Evolutionary conservation across 2,888 invertebrate species (phyloP), one percentile per base, ranked within the genome.

Genomic region (Idaea straminata): DNA sequence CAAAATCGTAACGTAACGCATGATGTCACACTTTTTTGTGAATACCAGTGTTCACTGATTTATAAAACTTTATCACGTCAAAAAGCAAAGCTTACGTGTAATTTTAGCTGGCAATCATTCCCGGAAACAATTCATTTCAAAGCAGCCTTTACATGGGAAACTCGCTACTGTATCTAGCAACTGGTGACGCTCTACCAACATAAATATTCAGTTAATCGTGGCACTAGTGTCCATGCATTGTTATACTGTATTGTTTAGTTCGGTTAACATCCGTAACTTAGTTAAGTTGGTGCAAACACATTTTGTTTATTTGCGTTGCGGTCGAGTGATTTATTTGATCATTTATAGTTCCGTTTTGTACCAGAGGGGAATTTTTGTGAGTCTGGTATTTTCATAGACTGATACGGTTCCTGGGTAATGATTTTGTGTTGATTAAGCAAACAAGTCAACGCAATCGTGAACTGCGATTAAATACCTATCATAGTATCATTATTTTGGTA

Each of bases 281-380:
- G 65, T 72, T 68, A 72, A 64, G 69, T 68, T 66, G 60, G 72
- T 73, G 69, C 64, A 69, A 66, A 69, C 62, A 65, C 61, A 66
- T 65, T 64, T 66, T 68, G 59, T 66, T 69, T 58, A 63, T 63
- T 63, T 36, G 59, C 38, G 57, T 58, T 5, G 58, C 35, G 47
- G 47, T 47, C 10, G 47, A 47, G 10, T 47, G 47, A 47, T 47
- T 47, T 36, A 3, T 47, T 47, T 47, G 47, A 47, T 47, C 47
- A 47, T 47, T 47, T 47, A 10, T 47, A 47, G 47, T 47, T 47
- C 47, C 47, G 47, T 47, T 47, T 5, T 47, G 47, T 7, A 47
- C 47, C 13, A 47, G 47, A 47, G 47, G 47, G 47, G 7, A 47
- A 47, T 47, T 47, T 47, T 47, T 13, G 47, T 47, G 6, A 47